Base-by-base conservation (phyloP, 2,888 invertebrate species). In the Ectemnius continuus region DNA sequence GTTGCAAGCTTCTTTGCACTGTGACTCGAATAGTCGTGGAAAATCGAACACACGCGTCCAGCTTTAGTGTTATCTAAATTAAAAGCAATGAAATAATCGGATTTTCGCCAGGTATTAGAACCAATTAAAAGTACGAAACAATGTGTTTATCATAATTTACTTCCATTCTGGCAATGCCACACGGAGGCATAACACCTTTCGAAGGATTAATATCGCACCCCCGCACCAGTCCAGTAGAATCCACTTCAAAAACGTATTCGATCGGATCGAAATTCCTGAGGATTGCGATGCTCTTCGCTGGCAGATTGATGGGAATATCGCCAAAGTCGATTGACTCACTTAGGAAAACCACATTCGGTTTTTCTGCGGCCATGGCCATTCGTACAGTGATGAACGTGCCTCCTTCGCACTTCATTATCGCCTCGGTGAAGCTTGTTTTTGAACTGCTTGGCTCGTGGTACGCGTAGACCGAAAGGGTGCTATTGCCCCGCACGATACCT, bases 401-500 rank as follows among this genome's bases (percentile, higher is more conserved):
- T 52, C 88, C 87, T 73, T 91, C 91, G 0, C 90, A 88, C 4
- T 79, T 78, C 45, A 92, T 71, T 3, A 84, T 80, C 8, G 88
- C 81, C 65, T 91, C 91, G 2, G 84, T 83, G 6, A 75, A 75
- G 23, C 84, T 80, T 2, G 83, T 73, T 23, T 77, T 85, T 0
- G 73, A 66, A 0, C 83, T 74, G 69, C 86, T 77, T 0, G 89
- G 86, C 87, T 60, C 76, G 68, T 86, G 85, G 26, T 72, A 71
- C 0, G 93, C 89, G 69, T 91, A 89, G 79, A 93, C 92, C 14
- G 89, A 88, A 59, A 94, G 88, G 45, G 91, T 90, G 84, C 91
- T 91, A 86, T 92, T 92, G 14, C 93, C 92, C 14, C 92, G 89
- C 68, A 94, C 92, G 0, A 82, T 89, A 28, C 94, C 94, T 72